phyloP scores from a whole-genome alignment of 2,797 vertebrate species.

The Clarias pachynema region DNA sequence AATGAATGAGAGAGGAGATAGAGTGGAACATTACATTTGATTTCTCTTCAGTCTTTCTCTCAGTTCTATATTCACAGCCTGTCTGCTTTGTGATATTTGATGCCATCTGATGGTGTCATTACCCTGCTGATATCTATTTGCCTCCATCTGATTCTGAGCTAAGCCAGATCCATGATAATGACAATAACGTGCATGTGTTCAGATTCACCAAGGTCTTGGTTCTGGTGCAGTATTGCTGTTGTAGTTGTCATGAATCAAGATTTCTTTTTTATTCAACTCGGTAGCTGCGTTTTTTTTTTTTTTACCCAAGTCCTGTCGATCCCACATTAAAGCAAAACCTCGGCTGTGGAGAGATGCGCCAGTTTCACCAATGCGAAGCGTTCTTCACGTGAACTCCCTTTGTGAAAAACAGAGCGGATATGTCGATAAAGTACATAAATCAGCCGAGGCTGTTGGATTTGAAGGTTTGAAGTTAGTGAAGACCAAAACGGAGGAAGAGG shows the following conservation, averaged over 20 bases:
- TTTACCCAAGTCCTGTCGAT: conserved; percentile 70
- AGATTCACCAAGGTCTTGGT: conserved; percentile 22
- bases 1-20: conserved; percentile 35
- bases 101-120: conserved; percentile 51
- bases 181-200: conserved; percentile 40
- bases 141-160: conserved; percentile 29
- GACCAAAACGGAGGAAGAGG: not conserved
- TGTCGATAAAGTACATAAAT: conserved; percentile 28
- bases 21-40: conserved; percentile 47
- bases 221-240: not conserved
- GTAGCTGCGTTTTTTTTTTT: conserved; percentile 58
- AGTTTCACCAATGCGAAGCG: conserved; percentile 37
- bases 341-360: conserved; percentile 53
- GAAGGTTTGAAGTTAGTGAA: conserved; percentile 18
- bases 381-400: conserved; percentile 48
- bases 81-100: conserved; percentile 46
- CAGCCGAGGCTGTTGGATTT: conserved; percentile 27
- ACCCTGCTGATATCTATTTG: conserved; percentile 42
- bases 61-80: conserved; percentile 32
- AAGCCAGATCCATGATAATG: conserved; percentile 43
- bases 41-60: conserved; percentile 24
- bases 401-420: conserved; percentile 30
- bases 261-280: conserved; percentile 50
- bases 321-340: conserved; percentile 77
- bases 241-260: conserved; percentile 10